Conservation (phyloP, 2,888 invertebrate genomes). For the Dilophus febrilis region DNA sequence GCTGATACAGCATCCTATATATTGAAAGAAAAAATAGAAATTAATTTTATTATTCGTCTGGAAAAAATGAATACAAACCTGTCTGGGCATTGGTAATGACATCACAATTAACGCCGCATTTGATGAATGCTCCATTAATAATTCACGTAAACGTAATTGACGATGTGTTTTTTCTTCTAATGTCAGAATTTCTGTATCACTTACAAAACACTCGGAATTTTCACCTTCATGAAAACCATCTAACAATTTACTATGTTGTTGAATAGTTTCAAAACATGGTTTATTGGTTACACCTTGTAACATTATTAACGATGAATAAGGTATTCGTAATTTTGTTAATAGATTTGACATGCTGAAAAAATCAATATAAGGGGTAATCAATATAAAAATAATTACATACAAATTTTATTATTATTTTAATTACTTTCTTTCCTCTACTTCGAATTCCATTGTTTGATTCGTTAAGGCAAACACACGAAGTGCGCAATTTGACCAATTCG, state of each 20-base stretch:
- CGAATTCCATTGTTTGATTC: constrained; percentile 58
- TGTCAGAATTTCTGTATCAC: constrained; percentile 52
- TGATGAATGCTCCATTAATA: constrained; percentile 72
- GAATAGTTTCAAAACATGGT: constrained; percentile 56
- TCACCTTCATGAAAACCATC: constrained; percentile 41
- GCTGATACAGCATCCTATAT: constrained; percentile 65
- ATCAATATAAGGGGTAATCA: neutral
- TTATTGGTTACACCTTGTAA: constrained; percentile 76
- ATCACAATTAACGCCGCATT: constrained; percentile 83
- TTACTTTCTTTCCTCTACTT: constrained; percentile 73
- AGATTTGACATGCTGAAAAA: constrained; percentile 75
- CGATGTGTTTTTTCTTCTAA: constrained; percentile 78
- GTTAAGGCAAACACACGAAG: constrained; percentile 70
- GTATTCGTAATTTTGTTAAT: constrained; percentile 83
- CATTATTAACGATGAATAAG: constrained; percentile 81
- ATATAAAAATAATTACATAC: constrained; percentile 7
- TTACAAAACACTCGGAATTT: constrained; percentile 36
- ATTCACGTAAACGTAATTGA: constrained; percentile 77
- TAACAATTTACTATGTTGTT: constrained; percentile 54
- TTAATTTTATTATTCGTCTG: neutral
- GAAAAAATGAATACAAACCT: constrained; percentile 31
- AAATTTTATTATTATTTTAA: constrained; percentile 15
- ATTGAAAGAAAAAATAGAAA: constrained; percentile 3
- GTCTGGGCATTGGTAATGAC: constrained; percentile 90
- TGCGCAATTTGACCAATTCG: constrained; percentile 60